Percentiles rank a stretch among this genome's conserved stretches.
Conservation (phyloP, 2,888 invertebrate genomes). For the Epistrophe eligans region DNA sequence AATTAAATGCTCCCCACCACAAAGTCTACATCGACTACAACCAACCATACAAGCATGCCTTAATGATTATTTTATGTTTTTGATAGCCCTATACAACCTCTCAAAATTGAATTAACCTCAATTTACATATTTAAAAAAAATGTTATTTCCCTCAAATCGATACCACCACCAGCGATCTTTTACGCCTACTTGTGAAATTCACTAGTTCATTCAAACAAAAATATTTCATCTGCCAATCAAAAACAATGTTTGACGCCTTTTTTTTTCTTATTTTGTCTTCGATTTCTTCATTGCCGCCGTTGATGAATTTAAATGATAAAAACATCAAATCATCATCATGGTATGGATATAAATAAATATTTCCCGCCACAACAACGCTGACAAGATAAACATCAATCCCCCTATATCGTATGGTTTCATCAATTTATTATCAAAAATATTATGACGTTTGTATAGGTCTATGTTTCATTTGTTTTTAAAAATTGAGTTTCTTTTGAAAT, state of each 20-base stretch:
- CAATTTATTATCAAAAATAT: slow-evolving; percentile 28
- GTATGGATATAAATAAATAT: slow-evolving; percentile 1
- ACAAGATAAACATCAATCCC: slow-evolving; percentile 25
- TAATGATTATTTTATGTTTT: neutral
- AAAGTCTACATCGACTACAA: neutral
- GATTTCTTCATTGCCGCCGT: neutral
- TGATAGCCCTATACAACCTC: neutral
- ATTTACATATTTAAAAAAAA: slow-evolving; percentile 1
- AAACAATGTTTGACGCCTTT: slow-evolving; percentile 26
- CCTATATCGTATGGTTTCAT: slow-evolving; percentile 4
- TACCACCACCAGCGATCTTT: neutral
- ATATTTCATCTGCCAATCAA: slow-evolving; percentile 27
- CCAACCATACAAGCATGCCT: neutral
- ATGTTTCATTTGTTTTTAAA: neutral
- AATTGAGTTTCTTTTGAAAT: slow-evolving; percentile 14
- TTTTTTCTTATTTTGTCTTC: slow-evolving; percentile 23
- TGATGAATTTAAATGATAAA: slow-evolving; percentile 39
- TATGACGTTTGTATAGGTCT: slow-evolving; percentile 12
- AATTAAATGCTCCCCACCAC: no score
- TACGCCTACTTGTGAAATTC: slow-evolving; percentile 28
- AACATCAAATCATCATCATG: slow-evolving; percentile 12
- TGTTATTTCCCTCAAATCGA: neutral
- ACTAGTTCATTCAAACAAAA: slow-evolving; percentile 7
- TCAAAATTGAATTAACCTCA: neutral
- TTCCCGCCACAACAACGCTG: neutral